Base-by-base conservation (phyloP, 2,888 invertebrate genomes). In the Pristionchus fissidentatus region DNA sequence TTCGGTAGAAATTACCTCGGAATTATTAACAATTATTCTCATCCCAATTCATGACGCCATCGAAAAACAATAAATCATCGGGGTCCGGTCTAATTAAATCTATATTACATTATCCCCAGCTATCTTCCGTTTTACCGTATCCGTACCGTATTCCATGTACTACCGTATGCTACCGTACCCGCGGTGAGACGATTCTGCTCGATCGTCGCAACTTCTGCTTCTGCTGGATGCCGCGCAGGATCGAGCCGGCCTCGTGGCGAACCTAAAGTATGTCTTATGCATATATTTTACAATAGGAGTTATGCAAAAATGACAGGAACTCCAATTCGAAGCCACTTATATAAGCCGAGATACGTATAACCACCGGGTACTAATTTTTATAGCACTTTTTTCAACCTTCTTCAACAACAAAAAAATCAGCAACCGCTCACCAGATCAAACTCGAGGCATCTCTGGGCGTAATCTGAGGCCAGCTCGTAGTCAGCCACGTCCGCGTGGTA, bases 381-480 rank as follows among this genome's bases (percentile, higher is more conserved):
- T 19, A 49, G 49, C 19, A 19, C 19, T 49, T 15, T 15, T 19
- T 19, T 15, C 19, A 15, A 49, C 49, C 19, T 19, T 49, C 10
- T 49, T 15, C 49, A 49, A 19, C 19, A 49, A 15, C 49, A 10
- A 49, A 19, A 49, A 19, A 49, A 15, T 15, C 10, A 19, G 19
- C 10, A 49, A 19, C 10, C 81, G 4, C 84, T 79, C 22, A 89
- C 87, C 66, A 75, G 57, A 29, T 88, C 88, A 52, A 96, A 96
- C 90, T 97, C 96, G 87, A 97, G 94, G 92, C 98, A 98, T 93
- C 97, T 97, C 92, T 97, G 97, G 0, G 98, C 98, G 93, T 96
- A 97, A 88, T 95, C 95, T 89, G 96, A 95, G 0, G 98, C 97
- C 88, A 96, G 95, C 92, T 98, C 97, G 82, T 96, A 94, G 85